Evolutionary conservation across 1,140 invertebrate genomes (phyloP).

Genomic region (Kradibia gibbosae): DNA sequence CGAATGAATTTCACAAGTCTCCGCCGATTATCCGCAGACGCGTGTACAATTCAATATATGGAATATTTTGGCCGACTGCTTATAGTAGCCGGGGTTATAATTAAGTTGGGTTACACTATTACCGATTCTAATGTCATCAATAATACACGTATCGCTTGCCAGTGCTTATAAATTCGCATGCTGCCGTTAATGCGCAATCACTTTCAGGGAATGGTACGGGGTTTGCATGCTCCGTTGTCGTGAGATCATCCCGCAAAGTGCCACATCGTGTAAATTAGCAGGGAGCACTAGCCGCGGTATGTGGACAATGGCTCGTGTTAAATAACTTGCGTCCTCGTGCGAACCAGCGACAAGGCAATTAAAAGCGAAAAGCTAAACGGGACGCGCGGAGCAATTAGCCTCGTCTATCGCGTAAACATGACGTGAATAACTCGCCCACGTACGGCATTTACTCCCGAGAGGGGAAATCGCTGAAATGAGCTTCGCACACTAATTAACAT

Average conservation of each 20-base stretch:
- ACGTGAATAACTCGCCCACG: neutral
- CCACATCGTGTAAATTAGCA: neutral
- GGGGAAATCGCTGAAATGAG: neutral
- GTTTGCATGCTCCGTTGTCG: neutral
- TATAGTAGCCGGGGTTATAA: too few species aligned
- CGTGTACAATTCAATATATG: too few species aligned
- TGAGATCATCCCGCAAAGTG: neutral
- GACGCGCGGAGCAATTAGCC: conserved; percentile 13
- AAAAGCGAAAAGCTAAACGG: conserved; percentile 21
- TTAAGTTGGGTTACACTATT: too few species aligned
- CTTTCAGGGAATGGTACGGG: neutral
- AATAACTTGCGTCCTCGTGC: neutral
- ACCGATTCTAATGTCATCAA: too few species aligned
- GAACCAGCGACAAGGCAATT: conserved; percentile 11
- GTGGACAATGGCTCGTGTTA: neutral
- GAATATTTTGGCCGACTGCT: too few species aligned
- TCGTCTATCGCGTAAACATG: neutral
- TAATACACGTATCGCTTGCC: too few species aligned
- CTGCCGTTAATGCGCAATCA: neutral
- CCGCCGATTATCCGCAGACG: too few species aligned
- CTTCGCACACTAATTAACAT: neutral
- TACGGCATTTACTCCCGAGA: neutral
- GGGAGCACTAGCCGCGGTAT: too few species aligned
- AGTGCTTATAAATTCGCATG: neutral
- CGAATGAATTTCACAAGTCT: too few species aligned